A percentile compares a stretch with the other conserved stretches of the same genome.
Evolutionary conservation across 37 sponge, comb jelly and placozoan genomes (phyloP).

Genomic region (Amphimedon queenslandica): DNA sequence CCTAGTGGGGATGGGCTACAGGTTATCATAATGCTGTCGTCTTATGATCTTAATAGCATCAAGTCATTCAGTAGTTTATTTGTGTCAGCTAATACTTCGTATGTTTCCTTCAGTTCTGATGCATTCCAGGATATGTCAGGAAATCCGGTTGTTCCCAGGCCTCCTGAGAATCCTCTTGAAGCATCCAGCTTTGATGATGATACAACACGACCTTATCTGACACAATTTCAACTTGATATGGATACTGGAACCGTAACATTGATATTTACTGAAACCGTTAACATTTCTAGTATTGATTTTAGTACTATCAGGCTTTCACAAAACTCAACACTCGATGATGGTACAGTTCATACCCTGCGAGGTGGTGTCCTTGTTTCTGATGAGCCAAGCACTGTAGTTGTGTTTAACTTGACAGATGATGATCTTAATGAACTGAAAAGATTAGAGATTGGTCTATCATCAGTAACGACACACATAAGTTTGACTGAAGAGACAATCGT

Average conservation of each 20-base stretch:
- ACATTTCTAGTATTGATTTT: conserved; percentile 60
- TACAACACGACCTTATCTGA: conserved; percentile 55
- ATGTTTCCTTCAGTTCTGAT: conserved; percentile 34
- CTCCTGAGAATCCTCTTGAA: conserved; percentile 30
- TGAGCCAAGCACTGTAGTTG: conserved; percentile 30
- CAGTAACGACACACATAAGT: conserved; percentile 17
- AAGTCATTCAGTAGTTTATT: conserved; percentile 42
- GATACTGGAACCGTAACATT: conserved; percentile 49
- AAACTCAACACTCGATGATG: conserved; percentile 1
- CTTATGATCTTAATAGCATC: conserved; percentile 64
- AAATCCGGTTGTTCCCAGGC: conserved; percentile 41
- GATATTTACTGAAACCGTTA: conserved; percentile 71
- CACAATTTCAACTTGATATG: conserved; percentile 73
- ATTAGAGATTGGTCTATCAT: conserved; percentile 46
- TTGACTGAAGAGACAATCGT: conserved; percentile 18
- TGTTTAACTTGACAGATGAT: conserved; percentile 22
- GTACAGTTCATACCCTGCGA: conserved; percentile 22
- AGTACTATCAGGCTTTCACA: conserved; percentile 57
- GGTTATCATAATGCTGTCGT: conserved; percentile 51
- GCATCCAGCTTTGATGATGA: conserved; percentile 47
- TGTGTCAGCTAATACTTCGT: conserved; percentile 54
- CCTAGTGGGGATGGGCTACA: conserved; percentile 48
- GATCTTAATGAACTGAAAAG: conserved; percentile 88
- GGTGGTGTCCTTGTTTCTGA: conserved; percentile 46
- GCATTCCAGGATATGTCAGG: conserved; percentile 69